phyloP scores from a whole-genome alignment of 2,113 vertebrate species.

The Chloroceryle aenea region DNA sequence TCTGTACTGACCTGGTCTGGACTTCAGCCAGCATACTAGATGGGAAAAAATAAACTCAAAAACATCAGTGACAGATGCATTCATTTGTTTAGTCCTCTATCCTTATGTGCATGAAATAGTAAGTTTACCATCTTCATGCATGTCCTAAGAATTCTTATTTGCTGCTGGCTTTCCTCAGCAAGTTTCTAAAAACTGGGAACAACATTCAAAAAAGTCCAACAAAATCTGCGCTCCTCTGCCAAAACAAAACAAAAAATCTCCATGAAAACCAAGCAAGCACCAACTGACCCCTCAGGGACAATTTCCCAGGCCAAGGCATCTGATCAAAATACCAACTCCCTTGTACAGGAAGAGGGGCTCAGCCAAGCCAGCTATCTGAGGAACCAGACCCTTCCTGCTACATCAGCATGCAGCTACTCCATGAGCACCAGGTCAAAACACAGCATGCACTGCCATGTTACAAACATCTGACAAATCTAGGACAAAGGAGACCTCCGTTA shows the following conservation, averaged over 20 bases:
- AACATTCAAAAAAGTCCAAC: not conserved
- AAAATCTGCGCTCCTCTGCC: not conserved
- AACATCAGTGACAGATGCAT: not conserved
- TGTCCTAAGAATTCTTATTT: not conserved
- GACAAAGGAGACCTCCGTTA: not conserved
- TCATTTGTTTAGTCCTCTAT: not conserved
- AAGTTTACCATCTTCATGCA: not conserved
- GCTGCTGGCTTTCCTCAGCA: not conserved
- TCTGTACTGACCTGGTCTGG: not conserved
- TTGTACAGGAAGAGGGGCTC: slow-evolving; percentile 59
- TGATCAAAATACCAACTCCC: slow-evolving; percentile 10
- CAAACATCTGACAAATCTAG: not conserved
- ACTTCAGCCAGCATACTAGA: not conserved
- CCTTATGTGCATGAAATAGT: fast-evolving
- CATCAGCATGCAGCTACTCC: not conserved
- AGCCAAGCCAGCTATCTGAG: slow-evolving; percentile 54
- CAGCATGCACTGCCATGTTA: not conserved
- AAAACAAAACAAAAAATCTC: not conserved
- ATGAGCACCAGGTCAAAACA: not conserved
- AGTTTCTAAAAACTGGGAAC: not conserved
- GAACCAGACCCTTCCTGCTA: slow-evolving; percentile 75
- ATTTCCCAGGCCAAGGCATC: slow-evolving; percentile 49
- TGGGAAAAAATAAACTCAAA: not conserved
- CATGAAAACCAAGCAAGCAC: not conserved
- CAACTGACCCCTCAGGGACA: not conserved